Percentiles rank a stretch among this genome's conserved stretches.
Conservation (phyloP, 2,797 vertebrate species). For the Triplophysa yarkandensis region DNA sequence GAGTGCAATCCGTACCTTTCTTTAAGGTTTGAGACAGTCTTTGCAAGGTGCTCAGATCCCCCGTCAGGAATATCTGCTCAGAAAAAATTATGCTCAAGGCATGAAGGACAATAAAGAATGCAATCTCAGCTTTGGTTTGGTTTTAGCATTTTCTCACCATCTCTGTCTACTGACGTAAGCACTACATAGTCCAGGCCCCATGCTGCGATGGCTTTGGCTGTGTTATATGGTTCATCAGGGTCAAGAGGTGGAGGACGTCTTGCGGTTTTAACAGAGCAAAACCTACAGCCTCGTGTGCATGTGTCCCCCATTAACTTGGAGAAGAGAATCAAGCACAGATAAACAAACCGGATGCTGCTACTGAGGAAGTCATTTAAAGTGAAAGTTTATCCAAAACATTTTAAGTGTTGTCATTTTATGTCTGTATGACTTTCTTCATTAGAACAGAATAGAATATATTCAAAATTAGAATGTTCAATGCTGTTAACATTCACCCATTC, state of each 20-base stretch:
- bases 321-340: background rate
- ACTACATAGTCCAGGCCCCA: constrained; percentile 98
- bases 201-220: constrained; percentile 87
- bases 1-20: constrained; percentile 77
- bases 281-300: constrained; percentile 94
- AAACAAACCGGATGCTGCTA: background rate
- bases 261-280: constrained; percentile 94
- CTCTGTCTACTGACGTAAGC: constrained; percentile 93
- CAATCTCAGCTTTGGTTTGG: background rate
- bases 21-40: constrained; percentile 88
- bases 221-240: constrained; percentile 87
- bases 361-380: background rate
- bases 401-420: background rate
- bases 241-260: constrained; percentile 85
- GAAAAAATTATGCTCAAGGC: background rate
- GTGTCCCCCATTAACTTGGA: constrained; percentile 96
- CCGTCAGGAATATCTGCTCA: constrained; percentile 88
- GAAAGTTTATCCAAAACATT: too few species aligned
- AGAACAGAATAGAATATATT: too few species aligned
- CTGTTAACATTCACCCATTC: too few species aligned
- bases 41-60: constrained; percentile 90
- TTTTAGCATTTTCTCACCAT: constrained; percentile 76
- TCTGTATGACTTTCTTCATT: too few species aligned
- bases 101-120: background rate
- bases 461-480: too few species aligned